Percentiles rank a stretch among this genome's conserved stretches.
Conservation (phyloP, 53 echinoderm and acorn worm species). For the Arbacia lixula region DNA sequence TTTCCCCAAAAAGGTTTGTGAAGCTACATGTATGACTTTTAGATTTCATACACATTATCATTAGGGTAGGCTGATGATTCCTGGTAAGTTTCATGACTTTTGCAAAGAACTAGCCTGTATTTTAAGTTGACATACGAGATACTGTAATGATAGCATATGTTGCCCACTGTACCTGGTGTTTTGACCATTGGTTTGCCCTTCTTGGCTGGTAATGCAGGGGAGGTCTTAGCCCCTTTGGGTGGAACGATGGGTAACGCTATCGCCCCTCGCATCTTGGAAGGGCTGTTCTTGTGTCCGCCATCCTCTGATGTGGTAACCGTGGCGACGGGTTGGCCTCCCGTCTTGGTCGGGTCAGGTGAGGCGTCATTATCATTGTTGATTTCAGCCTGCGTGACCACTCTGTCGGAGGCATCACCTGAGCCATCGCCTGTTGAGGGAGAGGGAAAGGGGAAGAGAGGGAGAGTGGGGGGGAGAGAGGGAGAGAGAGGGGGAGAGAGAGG, state of each 20-base stretch:
- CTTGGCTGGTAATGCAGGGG: conserved; percentile 19
- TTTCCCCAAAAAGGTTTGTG: too few relatives aligned
- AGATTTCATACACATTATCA: too few relatives aligned
- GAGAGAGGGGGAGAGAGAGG: too few relatives aligned
- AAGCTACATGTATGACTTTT: too few relatives aligned
- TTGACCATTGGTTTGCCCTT: conserved; percentile 32
- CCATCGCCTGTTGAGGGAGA: too few relatives aligned
- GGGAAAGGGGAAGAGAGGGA: too few relatives aligned
- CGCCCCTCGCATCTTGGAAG: conserved; percentile 2
- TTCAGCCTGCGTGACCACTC: conserved; percentile 57
- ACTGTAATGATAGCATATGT: too few relatives aligned
- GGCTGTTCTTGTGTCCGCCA: neutral
- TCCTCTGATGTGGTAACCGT: neutral
- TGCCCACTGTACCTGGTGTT: conserved; percentile 44
- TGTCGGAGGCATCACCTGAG: conserved; percentile 48
- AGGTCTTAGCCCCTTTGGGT: conserved; percentile 25
- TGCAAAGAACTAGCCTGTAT: too few relatives aligned
- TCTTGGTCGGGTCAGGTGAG: conserved; percentile 7
- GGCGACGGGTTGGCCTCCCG: conserved; percentile 21
- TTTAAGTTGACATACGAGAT: too few relatives aligned
- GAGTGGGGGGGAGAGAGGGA: too few relatives aligned
- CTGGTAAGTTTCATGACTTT: too few relatives aligned
- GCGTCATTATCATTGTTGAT: conserved; percentile 49
- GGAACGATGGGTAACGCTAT: neutral
- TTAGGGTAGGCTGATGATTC: too few relatives aligned